These are phyloP conservation scores for Echeneis naucrates DNA, from an alignment of 2,797 vertebrate genomes.

Conservation along the genomic window DNA sequence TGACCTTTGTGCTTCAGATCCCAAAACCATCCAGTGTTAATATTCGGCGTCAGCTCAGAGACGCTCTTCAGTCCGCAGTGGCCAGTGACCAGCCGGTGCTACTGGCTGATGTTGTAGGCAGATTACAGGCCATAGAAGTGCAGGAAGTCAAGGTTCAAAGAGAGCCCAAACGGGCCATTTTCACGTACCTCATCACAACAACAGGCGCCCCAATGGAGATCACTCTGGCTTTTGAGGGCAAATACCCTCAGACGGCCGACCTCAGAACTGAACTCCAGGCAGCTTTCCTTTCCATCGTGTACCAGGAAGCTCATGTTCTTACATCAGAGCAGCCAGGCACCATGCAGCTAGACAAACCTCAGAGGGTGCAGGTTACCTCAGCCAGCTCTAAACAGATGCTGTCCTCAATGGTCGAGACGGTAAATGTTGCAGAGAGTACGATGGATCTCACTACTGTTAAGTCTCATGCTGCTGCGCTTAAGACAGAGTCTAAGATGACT, in stretches of 20 bases:
- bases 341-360: conserved; percentile 79
- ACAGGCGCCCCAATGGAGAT: conserved; percentile 86
- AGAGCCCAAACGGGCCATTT: conserved; percentile 84
- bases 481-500: conserved; percentile 71
- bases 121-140: conserved; percentile 84
- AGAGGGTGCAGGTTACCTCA: conserved; percentile 76
- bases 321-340: conserved; percentile 84
- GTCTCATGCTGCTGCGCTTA: conserved; percentile 78
- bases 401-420: conserved; percentile 79
- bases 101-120: conserved; percentile 86
- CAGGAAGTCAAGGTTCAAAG: conserved; percentile 85
- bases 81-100: conserved; percentile 86
- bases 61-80: conserved; percentile 87
- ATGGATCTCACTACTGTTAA: conserved; percentile 64
- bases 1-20: conserved; percentile 80
- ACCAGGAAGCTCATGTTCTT: conserved; percentile 86
- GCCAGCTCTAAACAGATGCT: conserved; percentile 72
- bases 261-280: conserved; percentile 88
- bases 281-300: conserved; percentile 88
- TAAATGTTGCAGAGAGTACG: conserved; percentile 76
- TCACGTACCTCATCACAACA: conserved; percentile 89
- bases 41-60: conserved; percentile 86
- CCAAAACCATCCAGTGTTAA: conserved; percentile 83
- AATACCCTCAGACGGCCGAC: conserved; percentile 88
- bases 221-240: conserved; percentile 85